Evolutionary conservation across 2,888 invertebrate genomes (phyloP).

Genomic region (Zeuzera pyrina): DNA sequence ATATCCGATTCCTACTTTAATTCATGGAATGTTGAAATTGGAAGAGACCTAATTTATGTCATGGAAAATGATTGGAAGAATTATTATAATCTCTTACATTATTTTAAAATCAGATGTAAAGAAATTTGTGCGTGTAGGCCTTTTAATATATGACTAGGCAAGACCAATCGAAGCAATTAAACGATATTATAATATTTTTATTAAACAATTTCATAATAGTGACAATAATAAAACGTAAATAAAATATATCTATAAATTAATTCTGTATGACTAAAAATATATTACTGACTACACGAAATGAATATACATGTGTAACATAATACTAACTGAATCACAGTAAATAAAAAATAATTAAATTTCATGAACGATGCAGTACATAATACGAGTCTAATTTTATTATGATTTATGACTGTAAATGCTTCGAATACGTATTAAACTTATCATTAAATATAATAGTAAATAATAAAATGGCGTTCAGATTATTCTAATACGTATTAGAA

Average conservation of each 20-base stretch:
- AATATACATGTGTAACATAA: conserved; percentile 31
- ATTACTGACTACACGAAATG: conserved; percentile 32
- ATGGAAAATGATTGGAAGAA: conserved; percentile 13
- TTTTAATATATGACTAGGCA: conserved; percentile 64
- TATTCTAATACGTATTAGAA: conserved; percentile 32
- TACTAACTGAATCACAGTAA: conserved; percentile 64
- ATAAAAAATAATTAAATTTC: conserved; percentile 38
- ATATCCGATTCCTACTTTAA: conserved; percentile 34
- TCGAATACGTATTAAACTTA: conserved; percentile 37
- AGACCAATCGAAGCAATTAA: conserved; percentile 29
- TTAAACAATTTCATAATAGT: conserved; percentile 10
- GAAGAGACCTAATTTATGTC: conserved; percentile 38
- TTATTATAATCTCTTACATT: conserved; percentile 5
- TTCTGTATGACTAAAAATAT: conserved; percentile 28
- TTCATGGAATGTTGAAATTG: conserved; percentile 58
- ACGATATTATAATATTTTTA: conserved; percentile 8
- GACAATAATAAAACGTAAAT: conserved; percentile 10
- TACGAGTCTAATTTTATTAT: too few species aligned
- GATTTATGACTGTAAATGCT: conserved; percentile 28
- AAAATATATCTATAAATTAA: conserved; percentile 4
- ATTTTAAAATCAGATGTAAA: not conserved
- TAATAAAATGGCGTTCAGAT: conserved; percentile 32
- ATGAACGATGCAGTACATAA: too few species aligned
- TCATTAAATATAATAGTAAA: conserved; percentile 21
- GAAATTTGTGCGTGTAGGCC: conserved; percentile 61